Percentiles rank a stretch among this genome's conserved stretches.
These are phyloP conservation scores for Larimichthys polyactis DNA, from an alignment of 2,113 vertebrate species.

Conservation along the genomic window DNA sequence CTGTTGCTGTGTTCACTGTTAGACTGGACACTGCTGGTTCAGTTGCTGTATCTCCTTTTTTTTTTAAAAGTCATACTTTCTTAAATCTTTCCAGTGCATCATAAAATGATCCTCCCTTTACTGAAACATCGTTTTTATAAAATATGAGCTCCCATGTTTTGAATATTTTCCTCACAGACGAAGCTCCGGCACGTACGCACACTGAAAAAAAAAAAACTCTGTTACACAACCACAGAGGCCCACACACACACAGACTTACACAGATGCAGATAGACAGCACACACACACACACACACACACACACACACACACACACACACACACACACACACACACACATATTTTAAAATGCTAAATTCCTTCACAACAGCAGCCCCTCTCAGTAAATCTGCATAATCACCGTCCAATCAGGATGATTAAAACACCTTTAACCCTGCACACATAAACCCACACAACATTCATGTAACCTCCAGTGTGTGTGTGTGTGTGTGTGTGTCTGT, in stretches of 20 bases:
- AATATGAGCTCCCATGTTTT: too few relatives aligned
- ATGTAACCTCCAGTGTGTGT: background rate
- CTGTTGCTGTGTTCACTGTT: too few relatives aligned
- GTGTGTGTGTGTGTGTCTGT: background rate
- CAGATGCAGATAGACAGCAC: background rate
- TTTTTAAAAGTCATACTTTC: too few relatives aligned
- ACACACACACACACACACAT: background rate
- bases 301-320: background rate
- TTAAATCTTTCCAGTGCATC: too few relatives aligned
- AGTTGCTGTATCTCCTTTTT: too few relatives aligned
- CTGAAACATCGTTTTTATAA: too few relatives aligned
- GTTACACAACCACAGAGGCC: conserved; percentile 16
- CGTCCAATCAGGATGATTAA: conserved; percentile 67
- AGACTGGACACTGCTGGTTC: too few relatives aligned
- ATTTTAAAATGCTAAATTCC: conserved; percentile 21
- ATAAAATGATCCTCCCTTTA: too few relatives aligned
- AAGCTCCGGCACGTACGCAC: background rate
- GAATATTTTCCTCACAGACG: background rate
- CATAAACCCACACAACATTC: conserved; percentile 18
- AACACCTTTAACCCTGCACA: conserved; percentile 37
- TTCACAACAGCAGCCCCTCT: conserved; percentile 13
- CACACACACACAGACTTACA: conserved; percentile 4
- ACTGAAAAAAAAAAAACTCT: background rate
- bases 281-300: conserved; percentile 1
- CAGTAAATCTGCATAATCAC: conserved; percentile 54